These are phyloP conservation scores for Drosophila ambigua DNA, from an alignment of 1,140 invertebrate genomes.

Conservation along the genomic window DNA sequence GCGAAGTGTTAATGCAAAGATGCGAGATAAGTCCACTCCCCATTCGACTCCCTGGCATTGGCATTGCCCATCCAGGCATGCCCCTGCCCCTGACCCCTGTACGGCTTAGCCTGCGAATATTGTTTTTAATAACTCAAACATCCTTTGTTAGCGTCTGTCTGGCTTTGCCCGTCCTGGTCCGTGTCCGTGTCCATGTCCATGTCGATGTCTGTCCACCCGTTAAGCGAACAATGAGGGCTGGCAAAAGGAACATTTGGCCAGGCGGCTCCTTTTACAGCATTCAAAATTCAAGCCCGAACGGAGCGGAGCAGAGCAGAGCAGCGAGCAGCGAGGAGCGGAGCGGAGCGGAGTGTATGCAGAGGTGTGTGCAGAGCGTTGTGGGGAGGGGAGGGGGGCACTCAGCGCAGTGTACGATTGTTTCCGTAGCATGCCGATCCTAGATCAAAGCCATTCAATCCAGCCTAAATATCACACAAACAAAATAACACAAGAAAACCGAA, in stretches of 20 bases:
- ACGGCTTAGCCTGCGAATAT: conserved; percentile 73
- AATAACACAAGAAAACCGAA: conserved; percentile 7
- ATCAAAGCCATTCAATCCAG: conserved; percentile 31
- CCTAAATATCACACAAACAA: neutral
- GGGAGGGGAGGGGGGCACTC: conserved; percentile 1
- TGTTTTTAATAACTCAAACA: conserved; percentile 76
- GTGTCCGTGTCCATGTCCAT: conserved; percentile 7
- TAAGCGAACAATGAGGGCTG: conserved; percentile 24
- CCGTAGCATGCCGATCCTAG: conserved; percentile 36
- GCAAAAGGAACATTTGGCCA: conserved; percentile 66
- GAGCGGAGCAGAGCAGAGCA: neutral
- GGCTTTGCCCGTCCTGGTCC: neutral
- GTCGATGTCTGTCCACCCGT: conserved; percentile 6
- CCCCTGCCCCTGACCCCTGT: neutral
- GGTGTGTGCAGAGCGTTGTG: too few relatives aligned
- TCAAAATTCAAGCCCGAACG: neutral
- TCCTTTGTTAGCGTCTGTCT: conserved; percentile 31
- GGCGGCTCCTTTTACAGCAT: conserved; percentile 52
- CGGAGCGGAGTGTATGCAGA: too few relatives aligned
- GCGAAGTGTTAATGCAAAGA: conserved; percentile 76
- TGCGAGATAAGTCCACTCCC: conserved; percentile 75
- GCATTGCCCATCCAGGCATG: conserved; percentile 33
- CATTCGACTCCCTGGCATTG: conserved; percentile 44
- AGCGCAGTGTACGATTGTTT: conserved; percentile 25
- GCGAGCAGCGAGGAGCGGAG: neutral